Evolutionary conservation across 2,113 vertebrate species (phyloP), one percentile per base, ranked within the genome.

Genomic region (Rhynchomys soricoides): DNA sequence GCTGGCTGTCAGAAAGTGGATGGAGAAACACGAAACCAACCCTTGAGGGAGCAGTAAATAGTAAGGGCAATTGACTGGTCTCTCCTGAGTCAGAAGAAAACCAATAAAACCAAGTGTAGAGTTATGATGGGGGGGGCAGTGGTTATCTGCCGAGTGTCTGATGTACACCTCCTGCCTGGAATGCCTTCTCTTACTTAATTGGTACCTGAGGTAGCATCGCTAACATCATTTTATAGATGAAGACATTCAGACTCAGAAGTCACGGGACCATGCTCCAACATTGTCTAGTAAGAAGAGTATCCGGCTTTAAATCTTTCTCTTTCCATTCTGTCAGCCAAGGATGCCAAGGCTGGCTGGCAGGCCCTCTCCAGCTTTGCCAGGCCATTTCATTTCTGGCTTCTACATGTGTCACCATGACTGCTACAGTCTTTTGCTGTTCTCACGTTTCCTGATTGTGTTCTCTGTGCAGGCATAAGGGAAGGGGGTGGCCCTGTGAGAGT

Each of bases 291-390:
- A 62, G 52, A 55, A 55, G 52, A 34, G 57, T 29, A 17, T 37
- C 24, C 48, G 95, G 85, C 85, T 48, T 89, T 66, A 82, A 87
- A 82, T 68, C 24, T 19, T 55, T 24, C 62, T 92, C 34, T 81
- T 70, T 81, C 37, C 12, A 0, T n/a, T 34, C 89, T 31, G 7
- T 24, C 45, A 16, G 29, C 59, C 57, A 74, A 81, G 57, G 29
- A 59, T 43, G 78, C 79, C 57, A 29, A 17, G 16, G 29, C 1
- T 1, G 77, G 43, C 37, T 7, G 26, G 66, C 52, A 79, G 81
- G n/a, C 26, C 10, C 37, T 64, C 55, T 52, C 57, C 2, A 12
- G 45, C 85, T 96, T 62, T 91, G 81, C 52, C 62, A 79, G 91
- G 79, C 64, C 85, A 1, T 57, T 92, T 81, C 26, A 5, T 81